Evolutionary conservation across 2,113 vertebrate species (phyloP).

Genomic region (Oceanites oceanicus): DNA sequence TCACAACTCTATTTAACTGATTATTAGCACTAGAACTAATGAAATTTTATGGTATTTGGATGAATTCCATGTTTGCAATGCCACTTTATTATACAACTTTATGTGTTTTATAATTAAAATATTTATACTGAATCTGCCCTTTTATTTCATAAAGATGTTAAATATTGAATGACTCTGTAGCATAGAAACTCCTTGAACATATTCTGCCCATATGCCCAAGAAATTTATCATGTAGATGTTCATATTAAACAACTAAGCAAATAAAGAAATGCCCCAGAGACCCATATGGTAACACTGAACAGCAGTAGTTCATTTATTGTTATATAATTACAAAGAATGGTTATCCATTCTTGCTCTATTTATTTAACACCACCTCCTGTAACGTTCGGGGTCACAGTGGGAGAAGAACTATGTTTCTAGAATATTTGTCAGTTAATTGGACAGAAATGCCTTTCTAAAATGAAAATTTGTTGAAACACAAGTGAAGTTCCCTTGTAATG

Average conservation of each 20-base stretch:
- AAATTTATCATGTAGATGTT: constrained; percentile 25
- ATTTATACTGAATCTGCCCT: background rate
- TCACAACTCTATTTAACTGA: background rate
- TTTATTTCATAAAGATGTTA: constrained; percentile 36
- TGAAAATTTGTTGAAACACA: background rate
- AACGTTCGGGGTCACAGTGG: constrained; percentile 48
- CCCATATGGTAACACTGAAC: constrained; percentile 40
- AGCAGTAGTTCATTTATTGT: constrained; percentile 54
- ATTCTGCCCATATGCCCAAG: constrained; percentile 17
- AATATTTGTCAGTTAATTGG: background rate
- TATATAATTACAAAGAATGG: constrained; percentile 52
- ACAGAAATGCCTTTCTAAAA: background rate
- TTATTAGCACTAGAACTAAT: background rate
- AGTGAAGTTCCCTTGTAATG: background rate
- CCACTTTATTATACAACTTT: background rate
- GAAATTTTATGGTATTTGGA: background rate
- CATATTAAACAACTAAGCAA: constrained; percentile 36
- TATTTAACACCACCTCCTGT: constrained; percentile 26
- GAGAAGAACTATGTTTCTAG: constrained; percentile 20
- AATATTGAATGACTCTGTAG: background rate
- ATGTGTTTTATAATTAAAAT: background rate
- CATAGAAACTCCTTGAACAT: constrained; percentile 44
- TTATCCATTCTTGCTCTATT: constrained; percentile 57
- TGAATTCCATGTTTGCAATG: background rate
- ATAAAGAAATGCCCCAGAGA: constrained; percentile 45